These are phyloP conservation scores for Triops cancriformis DNA, from an alignment of 1,140 invertebrate species.

Conservation along the genomic window DNA sequence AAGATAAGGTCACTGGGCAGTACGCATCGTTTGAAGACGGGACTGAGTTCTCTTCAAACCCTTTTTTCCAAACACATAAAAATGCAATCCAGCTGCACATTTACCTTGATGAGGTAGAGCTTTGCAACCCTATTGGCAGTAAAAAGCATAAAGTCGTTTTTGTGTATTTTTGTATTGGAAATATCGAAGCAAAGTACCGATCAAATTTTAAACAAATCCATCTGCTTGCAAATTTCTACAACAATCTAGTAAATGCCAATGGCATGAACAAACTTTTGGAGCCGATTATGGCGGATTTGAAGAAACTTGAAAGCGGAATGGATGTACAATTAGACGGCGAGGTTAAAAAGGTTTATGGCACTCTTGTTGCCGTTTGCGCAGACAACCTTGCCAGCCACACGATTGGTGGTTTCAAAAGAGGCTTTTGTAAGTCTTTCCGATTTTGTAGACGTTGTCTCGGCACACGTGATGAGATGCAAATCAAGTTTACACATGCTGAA, in stretches of 20 bases:
- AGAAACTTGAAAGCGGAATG: neutral
- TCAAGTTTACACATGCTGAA: slow-evolving; percentile 7
- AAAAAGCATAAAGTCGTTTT: too few relatives aligned
- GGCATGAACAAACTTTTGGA: neutral
- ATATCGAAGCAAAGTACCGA: too few relatives aligned
- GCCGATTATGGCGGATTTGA: too few relatives aligned
- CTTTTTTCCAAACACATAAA: neutral
- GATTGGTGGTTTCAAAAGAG: too few relatives aligned
- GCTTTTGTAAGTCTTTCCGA: neutral
- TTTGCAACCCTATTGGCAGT: slow-evolving; percentile 24
- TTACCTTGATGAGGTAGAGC: slow-evolving; percentile 24
- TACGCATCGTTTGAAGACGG: slow-evolving; percentile 21
- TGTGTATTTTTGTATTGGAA: too few relatives aligned
- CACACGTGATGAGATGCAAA: slow-evolving; percentile 16
- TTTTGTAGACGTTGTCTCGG: slow-evolving; percentile 7
- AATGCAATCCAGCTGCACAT: slow-evolving; percentile 23
- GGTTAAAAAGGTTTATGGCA: neutral
- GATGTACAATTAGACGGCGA: neutral
- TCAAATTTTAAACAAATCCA: too few relatives aligned
- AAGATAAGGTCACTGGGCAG: neutral
- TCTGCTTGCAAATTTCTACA: neutral
- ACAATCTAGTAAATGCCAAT: neutral
- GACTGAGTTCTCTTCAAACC: neutral
- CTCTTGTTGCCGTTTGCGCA: neutral
- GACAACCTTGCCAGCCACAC: too few relatives aligned